phyloP scores from a whole-genome alignment of 2,888 invertebrate genomes.

The Hemithea aestivaria region DNA sequence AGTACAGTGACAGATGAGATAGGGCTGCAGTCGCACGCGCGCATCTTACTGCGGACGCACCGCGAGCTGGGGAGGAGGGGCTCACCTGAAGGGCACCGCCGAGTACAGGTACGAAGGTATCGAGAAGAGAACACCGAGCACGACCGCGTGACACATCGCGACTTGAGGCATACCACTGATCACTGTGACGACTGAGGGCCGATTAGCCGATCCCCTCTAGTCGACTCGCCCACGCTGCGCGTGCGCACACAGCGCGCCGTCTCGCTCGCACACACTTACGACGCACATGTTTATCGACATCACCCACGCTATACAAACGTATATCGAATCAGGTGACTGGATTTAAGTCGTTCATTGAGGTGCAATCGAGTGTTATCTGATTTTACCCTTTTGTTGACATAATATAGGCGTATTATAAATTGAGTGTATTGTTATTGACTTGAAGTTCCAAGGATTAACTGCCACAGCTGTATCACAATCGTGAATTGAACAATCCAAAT shows the following conservation, averaged over 20 bases:
- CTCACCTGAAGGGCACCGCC: constrained; percentile 71
- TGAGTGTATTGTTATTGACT: too few species aligned
- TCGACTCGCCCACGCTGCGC: constrained; percentile 13
- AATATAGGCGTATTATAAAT: too few species aligned
- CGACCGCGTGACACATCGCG: constrained; percentile 70
- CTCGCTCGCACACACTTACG: constrained; percentile 4
- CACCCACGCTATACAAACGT: too few species aligned
- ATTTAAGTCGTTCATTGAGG: constrained; percentile 4
- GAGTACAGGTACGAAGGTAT: constrained; percentile 68
- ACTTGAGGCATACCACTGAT: constrained; percentile 21
- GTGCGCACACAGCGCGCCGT: constrained; percentile 2
- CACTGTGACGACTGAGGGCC: constrained; percentile 21
- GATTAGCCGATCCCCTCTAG: constrained; percentile 27
- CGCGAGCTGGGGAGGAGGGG: constrained; percentile 11
- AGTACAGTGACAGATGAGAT: too few species aligned
- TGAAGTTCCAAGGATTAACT: too few species aligned
- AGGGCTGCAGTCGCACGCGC: too few species aligned
- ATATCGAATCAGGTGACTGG: constrained; percentile 10
- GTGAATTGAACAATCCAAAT: too few species aligned
- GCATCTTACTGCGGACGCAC: too few species aligned
- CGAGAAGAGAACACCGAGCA: constrained; percentile 67
- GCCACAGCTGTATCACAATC: too few species aligned
- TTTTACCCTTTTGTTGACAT: too few species aligned
- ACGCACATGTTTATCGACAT: too few species aligned
- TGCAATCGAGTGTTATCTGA: background rate